Percentiles rank a stretch among this genome's conserved stretches.
Conservation (phyloP, 2,113 vertebrate genomes). For the Astur gentilis region DNA sequence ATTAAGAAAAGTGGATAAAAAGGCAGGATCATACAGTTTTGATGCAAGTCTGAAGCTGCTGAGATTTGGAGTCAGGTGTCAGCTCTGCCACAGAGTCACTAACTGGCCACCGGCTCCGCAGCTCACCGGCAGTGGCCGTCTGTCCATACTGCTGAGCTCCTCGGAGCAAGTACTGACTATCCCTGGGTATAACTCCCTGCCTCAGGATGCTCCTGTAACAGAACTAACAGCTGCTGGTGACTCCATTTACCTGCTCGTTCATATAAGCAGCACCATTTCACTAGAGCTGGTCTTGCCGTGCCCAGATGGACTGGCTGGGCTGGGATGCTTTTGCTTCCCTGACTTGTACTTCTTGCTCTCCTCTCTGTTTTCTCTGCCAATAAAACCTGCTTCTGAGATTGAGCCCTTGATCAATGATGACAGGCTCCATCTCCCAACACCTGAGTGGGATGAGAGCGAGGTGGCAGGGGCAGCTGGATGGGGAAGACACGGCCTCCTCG, state of each 20-base stretch:
- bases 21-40: fast-evolving
- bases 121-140: fast-evolving
- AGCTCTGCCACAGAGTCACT: background rate
- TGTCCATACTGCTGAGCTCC: background rate
- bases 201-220: background rate
- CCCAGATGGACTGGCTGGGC: background rate
- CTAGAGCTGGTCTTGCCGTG: background rate
- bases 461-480: background rate
- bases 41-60: fast-evolving
- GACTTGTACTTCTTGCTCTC: background rate
- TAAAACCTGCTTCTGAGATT: background rate
- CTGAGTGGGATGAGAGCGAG: fast-evolving
- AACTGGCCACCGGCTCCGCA: fast-evolving
- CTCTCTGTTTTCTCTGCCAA: conserved; percentile 19
- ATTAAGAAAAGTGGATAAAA: background rate
- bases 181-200: no score
- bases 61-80: background rate
- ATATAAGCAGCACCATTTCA: background rate
- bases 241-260: background rate
- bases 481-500: background rate
- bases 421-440: background rate
- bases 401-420: background rate
- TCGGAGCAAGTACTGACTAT: background rate
- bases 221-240: background rate
- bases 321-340: background rate